Evolutionary conservation across 2,797 vertebrate genomes (phyloP), one percentile per base, ranked within the genome.

Genomic region (Anguilla marmorata): DNA sequence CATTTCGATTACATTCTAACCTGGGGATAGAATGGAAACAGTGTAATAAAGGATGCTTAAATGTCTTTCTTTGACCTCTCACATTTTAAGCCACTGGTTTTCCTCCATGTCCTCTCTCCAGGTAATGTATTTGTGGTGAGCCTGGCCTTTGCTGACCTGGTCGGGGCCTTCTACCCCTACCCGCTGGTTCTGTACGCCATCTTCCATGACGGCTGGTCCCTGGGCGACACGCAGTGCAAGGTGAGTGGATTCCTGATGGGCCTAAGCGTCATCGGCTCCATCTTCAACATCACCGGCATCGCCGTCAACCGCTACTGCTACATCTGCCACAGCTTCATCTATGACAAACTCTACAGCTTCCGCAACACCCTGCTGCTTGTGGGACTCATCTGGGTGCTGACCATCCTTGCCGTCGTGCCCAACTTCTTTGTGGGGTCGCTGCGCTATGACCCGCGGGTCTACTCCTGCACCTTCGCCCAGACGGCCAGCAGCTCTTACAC

Each of bases 231-330:
- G 0, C 96, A 96, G 85, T 96, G 96, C 94, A 96, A 95, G 94
- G 91, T 96, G 92, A 97, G 96, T 14, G 96, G 97, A 66, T 97
- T 97, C 90, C 94, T 97, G 0, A 97, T 97, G 96, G 96, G 96
- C 12, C 94, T 97, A 88, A 97, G 97, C 41, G 96, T 97, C 86
- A 97, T 97, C 9, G 96, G 96, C 19, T 97, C 97, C 80, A 96
- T 97, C 89, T 97, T 97, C 93, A 97, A 97, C 92, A 96, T 96
- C 0, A 96, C 94, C 50, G 97, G 97, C 92, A 96, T 96, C 0
- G 96, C 94, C 45, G 97, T 97, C 12, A 96, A 52, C 97, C 16
- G 94, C 97, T 86, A 97, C 50, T 12, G 50, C 50, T 52, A 52
- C 50, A 8, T 8, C 50, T 52, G 11, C 50, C 11, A 52, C 50